These are phyloP conservation scores for Reticulitermes lucifugus DNA, from an alignment of 2,888 invertebrate species.

Conservation along the genomic window DNA sequence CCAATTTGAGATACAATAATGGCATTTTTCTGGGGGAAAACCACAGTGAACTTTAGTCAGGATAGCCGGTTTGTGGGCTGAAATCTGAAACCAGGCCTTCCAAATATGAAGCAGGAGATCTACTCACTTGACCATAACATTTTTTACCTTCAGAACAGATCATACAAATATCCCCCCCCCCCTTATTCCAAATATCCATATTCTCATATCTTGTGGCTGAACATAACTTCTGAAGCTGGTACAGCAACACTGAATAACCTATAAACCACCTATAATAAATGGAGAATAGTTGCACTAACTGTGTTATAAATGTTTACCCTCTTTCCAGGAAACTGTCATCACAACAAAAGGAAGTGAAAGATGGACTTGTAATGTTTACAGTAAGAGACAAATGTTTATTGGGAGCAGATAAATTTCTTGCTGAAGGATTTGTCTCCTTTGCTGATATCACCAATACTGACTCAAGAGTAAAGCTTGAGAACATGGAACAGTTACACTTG, in stretches of 20 bases:
- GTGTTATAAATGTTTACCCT: background rate
- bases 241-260: background rate
- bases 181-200: too few relatives aligned
- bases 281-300: too few relatives aligned
- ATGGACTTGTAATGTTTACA: constrained; percentile 86
- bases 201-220: background rate
- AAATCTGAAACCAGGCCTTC: too few relatives aligned
- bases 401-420: constrained; percentile 93
- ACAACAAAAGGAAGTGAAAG: constrained; percentile 75
- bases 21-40: too few relatives aligned
- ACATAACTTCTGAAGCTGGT: background rate
- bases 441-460: constrained; percentile 76
- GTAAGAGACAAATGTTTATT: constrained; percentile 97
- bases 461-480: constrained; percentile 67
- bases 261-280: background rate
- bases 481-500: constrained; percentile 79
- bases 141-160: too few relatives aligned
- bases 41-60: too few relatives aligned
- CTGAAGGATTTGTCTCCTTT: constrained; percentile 91
- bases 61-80: too few relatives aligned
- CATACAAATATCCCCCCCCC: too few relatives aligned
- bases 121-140: too few relatives aligned
- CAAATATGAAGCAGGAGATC: too few relatives aligned
- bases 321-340: constrained; percentile 72
- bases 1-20: too few relatives aligned